Conservation (phyloP, 2,888 invertebrate species). For the Synergus itoensis region DNA sequence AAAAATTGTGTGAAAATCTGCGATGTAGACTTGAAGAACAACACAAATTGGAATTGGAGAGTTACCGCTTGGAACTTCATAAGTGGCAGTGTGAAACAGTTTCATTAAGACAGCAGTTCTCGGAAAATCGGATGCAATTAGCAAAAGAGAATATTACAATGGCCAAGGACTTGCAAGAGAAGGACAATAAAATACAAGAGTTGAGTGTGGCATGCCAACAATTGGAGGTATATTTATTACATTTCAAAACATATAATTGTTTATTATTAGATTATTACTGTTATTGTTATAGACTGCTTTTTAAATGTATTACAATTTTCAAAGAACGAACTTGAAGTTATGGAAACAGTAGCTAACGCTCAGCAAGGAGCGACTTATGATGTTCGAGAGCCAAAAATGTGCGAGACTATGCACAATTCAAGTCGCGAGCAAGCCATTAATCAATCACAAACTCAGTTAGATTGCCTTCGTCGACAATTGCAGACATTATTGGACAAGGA, state of each 20-base stretch:
- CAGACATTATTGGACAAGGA: conserved; percentile 68
- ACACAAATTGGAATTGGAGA: conserved; percentile 82
- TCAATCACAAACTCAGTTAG: conserved; percentile 63
- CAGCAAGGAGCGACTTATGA: conserved; percentile 45
- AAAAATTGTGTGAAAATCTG: conserved; percentile 6
- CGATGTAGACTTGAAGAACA: conserved; percentile 80
- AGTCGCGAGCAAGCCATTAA: conserved; percentile 44
- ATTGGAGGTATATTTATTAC: conserved; percentile 67
- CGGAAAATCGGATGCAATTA: conserved; percentile 69
- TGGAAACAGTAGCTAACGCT: conserved; percentile 56
- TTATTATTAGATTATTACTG: background rate
- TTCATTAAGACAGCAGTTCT: conserved; percentile 75
- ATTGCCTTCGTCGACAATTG: conserved; percentile 66
- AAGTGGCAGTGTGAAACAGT: conserved; percentile 82
- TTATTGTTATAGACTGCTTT: no score
- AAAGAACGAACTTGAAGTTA: conserved; percentile 69
- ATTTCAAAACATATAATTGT: background rate
- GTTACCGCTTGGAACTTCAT: conserved; percentile 83
- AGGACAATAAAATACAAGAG: conserved; percentile 78
- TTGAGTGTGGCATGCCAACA: conserved; percentile 75
- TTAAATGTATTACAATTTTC: conserved; percentile 23
- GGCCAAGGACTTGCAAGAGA: conserved; percentile 65
- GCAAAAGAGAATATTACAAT: conserved; percentile 29
- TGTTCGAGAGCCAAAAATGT: conserved; percentile 58
- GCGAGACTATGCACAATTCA: conserved; percentile 54